A percentile compares a stretch with the other conserved stretches of the same genome.
These are phyloP conservation scores for Drosophila ironensis DNA, from an alignment of 1,140 invertebrate species.

Conservation along the genomic window DNA sequence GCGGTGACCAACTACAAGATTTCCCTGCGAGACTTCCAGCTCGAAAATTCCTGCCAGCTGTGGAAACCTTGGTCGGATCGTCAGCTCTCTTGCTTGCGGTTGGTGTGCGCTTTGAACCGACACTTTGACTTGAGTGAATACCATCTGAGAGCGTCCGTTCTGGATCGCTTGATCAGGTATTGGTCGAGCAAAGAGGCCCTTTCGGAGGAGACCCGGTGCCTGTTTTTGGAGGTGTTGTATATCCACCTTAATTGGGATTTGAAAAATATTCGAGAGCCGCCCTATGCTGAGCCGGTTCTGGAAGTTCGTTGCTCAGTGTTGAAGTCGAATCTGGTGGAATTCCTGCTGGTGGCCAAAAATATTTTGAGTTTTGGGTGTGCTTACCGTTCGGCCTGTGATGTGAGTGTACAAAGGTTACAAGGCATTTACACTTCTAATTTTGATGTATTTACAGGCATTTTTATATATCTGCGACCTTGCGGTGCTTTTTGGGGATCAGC, in stretches of 20 bases:
- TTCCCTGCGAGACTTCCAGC: background rate
- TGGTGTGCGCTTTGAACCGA: slow-evolving; percentile 22
- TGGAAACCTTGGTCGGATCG: too few species aligned
- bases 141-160: slow-evolving; percentile 6
- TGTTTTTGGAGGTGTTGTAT: slow-evolving; percentile 30
- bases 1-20: slow-evolving; percentile 33
- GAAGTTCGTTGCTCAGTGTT: background rate
- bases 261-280: background rate
- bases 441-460: slow-evolving; percentile 18
- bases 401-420: background rate
- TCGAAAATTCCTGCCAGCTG: too few species aligned
- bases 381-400: background rate
- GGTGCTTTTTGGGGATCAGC: slow-evolving; percentile 18
- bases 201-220: background rate
- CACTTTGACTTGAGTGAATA: slow-evolving; percentile 29
- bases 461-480: slow-evolving; percentile 40
- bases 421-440: too few species aligned
- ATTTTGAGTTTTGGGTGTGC: too few species aligned
- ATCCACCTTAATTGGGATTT: slow-evolving; percentile 35
- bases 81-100: slow-evolving; percentile 9
- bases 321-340: slow-evolving; percentile 10
- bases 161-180: slow-evolving; percentile 7
- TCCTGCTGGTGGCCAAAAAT: background rate
- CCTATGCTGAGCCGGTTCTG: background rate
- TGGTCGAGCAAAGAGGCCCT: background rate